Conservation (phyloP, 2,888 invertebrate species). For the Entomobrya proxima region DNA sequence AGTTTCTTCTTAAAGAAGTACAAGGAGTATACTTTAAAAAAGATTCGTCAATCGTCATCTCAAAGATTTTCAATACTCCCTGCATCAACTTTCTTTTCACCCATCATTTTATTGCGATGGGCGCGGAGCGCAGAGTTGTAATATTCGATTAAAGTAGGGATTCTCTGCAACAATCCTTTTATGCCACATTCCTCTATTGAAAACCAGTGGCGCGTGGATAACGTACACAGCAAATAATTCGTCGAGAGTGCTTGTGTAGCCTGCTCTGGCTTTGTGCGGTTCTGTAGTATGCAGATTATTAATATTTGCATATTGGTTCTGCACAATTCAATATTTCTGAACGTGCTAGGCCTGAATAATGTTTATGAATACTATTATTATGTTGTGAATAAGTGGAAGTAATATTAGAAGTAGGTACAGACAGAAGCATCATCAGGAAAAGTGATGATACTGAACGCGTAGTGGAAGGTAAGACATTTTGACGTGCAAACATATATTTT, state of each 20-base stretch:
- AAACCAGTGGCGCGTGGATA: slow-evolving; percentile 62
- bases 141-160: slow-evolving; percentile 37
- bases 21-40: background rate
- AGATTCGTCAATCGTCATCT: slow-evolving; percentile 28
- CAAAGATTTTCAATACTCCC: slow-evolving; percentile 62
- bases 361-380: background rate
- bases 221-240: slow-evolving; percentile 52
- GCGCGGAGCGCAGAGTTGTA: slow-evolving; percentile 21
- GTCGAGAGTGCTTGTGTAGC: slow-evolving; percentile 29
- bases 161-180: slow-evolving; percentile 59
- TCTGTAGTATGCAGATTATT: slow-evolving; percentile 35
- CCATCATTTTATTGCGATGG: slow-evolving; percentile 2
- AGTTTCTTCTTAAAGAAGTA: slow-evolving; percentile 24
- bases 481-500: background rate
- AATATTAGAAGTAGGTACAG: background rate
- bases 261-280: background rate
- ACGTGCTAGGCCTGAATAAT: slow-evolving; percentile 2
- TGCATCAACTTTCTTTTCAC: slow-evolving; percentile 55
- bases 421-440: slow-evolving; percentile 16
- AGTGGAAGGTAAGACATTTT: slow-evolving; percentile 22
- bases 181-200: slow-evolving; percentile 53
- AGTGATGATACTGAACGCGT: slow-evolving; percentile 40
- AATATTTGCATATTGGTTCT: slow-evolving; percentile 31
- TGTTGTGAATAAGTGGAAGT: slow-evolving; percentile 23
- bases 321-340: background rate